Percentiles rank a stretch among this genome's conserved stretches.
These are phyloP conservation scores for Megalopta genalis DNA, from an alignment of 1,140 invertebrate species.

Conservation along the genomic window DNA sequence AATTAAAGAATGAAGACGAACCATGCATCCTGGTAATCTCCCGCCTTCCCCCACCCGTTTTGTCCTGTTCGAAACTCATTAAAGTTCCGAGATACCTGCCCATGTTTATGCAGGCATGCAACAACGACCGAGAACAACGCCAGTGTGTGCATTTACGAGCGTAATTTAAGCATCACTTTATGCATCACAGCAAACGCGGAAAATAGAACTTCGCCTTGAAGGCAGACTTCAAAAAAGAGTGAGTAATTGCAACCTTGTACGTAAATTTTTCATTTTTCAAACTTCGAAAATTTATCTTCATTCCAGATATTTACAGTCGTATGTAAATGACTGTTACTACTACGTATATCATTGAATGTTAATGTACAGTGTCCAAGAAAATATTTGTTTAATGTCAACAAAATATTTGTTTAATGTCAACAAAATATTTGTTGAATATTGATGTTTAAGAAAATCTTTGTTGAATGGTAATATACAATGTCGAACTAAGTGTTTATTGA, in stretches of 20 bases:
- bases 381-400: no score
- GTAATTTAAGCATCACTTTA: conserved; percentile 29
- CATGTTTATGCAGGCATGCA: conserved; percentile 53
- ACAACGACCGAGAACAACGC: conserved; percentile 52
- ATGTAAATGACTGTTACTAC: no score
- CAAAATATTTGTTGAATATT: no score
- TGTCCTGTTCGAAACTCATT: conserved; percentile 48
- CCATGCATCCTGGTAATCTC: not conserved
- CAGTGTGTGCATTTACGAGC: conserved; percentile 44
- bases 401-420: no score
- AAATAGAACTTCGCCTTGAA: not conserved
- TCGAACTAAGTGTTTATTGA: no score
- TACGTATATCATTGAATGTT: no score
- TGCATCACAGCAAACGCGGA: not conserved
- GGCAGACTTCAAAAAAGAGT: not conserved
- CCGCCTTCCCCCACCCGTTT: not conserved
- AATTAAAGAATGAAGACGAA: conserved; percentile 10
- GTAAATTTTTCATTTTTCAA: no score
- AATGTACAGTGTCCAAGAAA: no score
- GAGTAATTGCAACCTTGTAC: not conserved
- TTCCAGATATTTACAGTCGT: no score
- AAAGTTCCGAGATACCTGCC: conserved; percentile 50
- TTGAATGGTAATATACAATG: no score
- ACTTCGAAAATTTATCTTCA: not conserved
- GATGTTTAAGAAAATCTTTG: no score